Conservation (phyloP, 2,113 vertebrate genomes). For the Petroica traversi region DNA sequence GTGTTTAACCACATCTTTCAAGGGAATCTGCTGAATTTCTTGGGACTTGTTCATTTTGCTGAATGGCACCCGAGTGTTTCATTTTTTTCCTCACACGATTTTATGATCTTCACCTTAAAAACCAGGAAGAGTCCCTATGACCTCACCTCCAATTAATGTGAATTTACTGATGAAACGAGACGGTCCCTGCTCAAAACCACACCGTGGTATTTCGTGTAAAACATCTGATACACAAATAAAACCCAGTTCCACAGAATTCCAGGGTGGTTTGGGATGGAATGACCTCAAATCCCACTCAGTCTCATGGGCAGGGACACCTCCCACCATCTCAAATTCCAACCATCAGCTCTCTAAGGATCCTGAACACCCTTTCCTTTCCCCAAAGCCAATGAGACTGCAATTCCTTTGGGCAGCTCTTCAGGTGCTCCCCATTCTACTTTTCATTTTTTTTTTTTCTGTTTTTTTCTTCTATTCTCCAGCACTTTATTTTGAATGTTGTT, state of each 20-base stretch:
- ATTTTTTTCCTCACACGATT: accelerated
- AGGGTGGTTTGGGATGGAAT: not conserved
- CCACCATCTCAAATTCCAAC: accelerated
- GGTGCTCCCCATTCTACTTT: not conserved
- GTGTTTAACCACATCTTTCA: not conserved
- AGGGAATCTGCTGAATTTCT: not conserved
- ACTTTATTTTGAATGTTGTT: conserved; percentile 45
- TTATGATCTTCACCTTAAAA: not conserved
- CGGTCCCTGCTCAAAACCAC: not conserved
- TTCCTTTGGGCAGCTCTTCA: not conserved
- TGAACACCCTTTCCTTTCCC: not conserved
- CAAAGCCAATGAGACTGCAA: not conserved
- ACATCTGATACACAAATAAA: not conserved
- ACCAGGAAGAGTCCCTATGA: not conserved
- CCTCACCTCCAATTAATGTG: not conserved
- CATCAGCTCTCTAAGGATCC: not conserved
- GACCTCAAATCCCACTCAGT: not conserved
- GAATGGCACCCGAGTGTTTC: accelerated
- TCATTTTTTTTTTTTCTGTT: accelerated
- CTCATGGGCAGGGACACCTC: not conserved
- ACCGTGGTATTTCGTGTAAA: accelerated
- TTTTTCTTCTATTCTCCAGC: not conserved
- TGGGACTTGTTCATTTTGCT: not conserved
- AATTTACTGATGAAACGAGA: not conserved
- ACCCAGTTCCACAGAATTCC: not conserved